Percentiles rank a stretch among this genome's conserved stretches.
These are phyloP conservation scores for Acleris holmiana DNA, from an alignment of 2,888 invertebrate species.

Conservation along the genomic window DNA sequence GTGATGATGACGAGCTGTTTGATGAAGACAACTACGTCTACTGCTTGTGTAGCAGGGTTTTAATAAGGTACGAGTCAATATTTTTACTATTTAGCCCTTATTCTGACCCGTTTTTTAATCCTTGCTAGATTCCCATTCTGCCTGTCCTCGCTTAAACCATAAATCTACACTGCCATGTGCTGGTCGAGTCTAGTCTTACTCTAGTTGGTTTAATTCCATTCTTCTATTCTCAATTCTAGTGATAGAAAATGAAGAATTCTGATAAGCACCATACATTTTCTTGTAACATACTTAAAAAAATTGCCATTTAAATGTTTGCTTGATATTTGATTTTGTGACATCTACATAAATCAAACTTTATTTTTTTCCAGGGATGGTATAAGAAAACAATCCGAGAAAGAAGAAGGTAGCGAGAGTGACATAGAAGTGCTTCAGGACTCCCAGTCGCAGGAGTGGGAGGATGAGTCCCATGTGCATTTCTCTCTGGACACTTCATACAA, in stretches of 20 bases:
- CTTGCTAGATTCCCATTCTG: too few species aligned
- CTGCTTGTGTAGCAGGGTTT: slow-evolving; percentile 89
- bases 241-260: too few species aligned
- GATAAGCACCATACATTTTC: too few species aligned
- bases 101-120: too few species aligned
- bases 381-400: slow-evolving; percentile 65
- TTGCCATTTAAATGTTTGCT: too few species aligned
- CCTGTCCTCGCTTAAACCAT: too few species aligned
- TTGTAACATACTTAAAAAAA: too few species aligned
- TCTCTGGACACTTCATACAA: slow-evolving; percentile 76
- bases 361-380: slow-evolving; percentile 62
- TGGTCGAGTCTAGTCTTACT: too few species aligned
- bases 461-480: slow-evolving; percentile 80
- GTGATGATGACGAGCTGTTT: slow-evolving; percentile 61
- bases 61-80: slow-evolving; percentile 83
- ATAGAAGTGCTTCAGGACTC: slow-evolving; percentile 60
- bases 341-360: background rate
- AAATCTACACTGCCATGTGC: too few species aligned
- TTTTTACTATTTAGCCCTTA: background rate
- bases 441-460: slow-evolving; percentile 68
- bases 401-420: slow-evolving; percentile 74
- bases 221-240: too few species aligned
- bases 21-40: slow-evolving; percentile 83
- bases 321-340: too few species aligned
- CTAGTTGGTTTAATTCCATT: too few species aligned